Conservation (phyloP, 2,113 vertebrate species). For the Clarias macrocephalus region DNA sequence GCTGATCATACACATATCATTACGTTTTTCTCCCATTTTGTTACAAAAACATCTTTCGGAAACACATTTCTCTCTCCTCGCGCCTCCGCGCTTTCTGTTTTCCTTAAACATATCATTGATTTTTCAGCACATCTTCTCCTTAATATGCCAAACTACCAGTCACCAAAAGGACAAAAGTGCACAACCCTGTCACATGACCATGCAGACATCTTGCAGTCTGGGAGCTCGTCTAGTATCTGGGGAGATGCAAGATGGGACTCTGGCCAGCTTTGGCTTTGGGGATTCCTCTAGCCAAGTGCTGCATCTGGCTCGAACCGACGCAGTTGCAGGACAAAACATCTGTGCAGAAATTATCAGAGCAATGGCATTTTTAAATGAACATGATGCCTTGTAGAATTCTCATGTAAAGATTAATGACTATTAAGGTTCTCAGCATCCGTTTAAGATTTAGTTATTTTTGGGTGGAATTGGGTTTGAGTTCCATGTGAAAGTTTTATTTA, state of each 20-base stretch:
- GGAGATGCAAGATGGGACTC: neutral
- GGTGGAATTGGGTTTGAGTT: neutral
- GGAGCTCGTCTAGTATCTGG: neutral
- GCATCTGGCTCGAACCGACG: neutral
- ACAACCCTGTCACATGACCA: slow-evolving; percentile 6
- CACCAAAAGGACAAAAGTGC: neutral
- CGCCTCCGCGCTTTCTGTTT: too few species aligned
- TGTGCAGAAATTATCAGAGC: neutral
- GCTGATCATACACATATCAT: neutral
- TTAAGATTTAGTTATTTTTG: neutral
- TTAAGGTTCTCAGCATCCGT: neutral
- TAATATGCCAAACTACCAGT: neutral
- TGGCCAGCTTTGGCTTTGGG: slow-evolving; percentile 9
- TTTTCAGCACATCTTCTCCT: neutral
- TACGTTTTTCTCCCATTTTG: neutral
- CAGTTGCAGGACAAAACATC: neutral
- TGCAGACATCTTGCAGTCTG: neutral
- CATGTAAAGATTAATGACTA: neutral
- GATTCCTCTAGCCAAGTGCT: slow-evolving; percentile 1
- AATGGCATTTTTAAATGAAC: neutral
- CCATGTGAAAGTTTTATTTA: neutral
- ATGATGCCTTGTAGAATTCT: neutral
- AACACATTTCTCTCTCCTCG: neutral
- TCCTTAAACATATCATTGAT: neutral
- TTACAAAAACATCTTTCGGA: neutral